phyloP scores from a whole-genome alignment of 1,140 invertebrate species.

The Cotesia typhae region DNA sequence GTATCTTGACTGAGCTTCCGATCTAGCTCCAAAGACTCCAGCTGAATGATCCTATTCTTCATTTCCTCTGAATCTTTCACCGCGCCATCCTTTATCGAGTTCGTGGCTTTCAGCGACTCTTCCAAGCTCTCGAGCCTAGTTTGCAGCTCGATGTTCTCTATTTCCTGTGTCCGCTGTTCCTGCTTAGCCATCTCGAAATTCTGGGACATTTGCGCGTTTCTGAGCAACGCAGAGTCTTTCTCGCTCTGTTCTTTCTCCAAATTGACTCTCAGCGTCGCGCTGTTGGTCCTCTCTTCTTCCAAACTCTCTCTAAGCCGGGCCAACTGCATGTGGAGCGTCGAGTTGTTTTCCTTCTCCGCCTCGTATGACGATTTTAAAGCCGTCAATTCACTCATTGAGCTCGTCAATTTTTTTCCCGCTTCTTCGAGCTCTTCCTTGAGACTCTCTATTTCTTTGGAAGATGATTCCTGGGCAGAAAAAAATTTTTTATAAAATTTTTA shows the following conservation, averaged over 20 bases:
- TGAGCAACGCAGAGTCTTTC: conserved; percentile 78
- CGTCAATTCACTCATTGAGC: conserved; percentile 49
- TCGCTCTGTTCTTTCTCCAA: conserved; percentile 72
- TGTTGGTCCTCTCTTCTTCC: conserved; percentile 51
- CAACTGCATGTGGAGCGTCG: conserved; percentile 54
- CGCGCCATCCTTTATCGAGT: conserved; percentile 67
- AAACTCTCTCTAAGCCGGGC: conserved; percentile 50
- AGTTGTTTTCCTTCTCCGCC: conserved; percentile 52
- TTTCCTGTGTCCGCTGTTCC: conserved; percentile 72
- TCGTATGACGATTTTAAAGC: conserved; percentile 53
- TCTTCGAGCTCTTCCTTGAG: conserved; percentile 62
- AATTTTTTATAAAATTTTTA: neutral
- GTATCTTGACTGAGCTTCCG: conserved; percentile 62
- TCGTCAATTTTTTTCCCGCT: conserved; percentile 41
- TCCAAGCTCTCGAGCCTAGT: conserved; percentile 56
- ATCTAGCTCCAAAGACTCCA: conserved; percentile 62
- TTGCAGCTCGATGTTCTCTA: conserved; percentile 64
- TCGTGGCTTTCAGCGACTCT: conserved; percentile 50
- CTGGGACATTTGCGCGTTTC: conserved; percentile 86
- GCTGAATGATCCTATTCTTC: conserved; percentile 61
- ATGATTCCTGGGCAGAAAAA: conserved; percentile 50
- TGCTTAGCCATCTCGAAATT: conserved; percentile 79
- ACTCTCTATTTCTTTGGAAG: conserved; percentile 62
- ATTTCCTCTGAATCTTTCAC: conserved; percentile 63
- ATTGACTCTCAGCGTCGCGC: conserved; percentile 50